Evolutionary conservation across 23 tunicate genomes (phyloP), one percentile per base, ranked within the genome.

Genomic region (Diplosoma virens): DNA sequence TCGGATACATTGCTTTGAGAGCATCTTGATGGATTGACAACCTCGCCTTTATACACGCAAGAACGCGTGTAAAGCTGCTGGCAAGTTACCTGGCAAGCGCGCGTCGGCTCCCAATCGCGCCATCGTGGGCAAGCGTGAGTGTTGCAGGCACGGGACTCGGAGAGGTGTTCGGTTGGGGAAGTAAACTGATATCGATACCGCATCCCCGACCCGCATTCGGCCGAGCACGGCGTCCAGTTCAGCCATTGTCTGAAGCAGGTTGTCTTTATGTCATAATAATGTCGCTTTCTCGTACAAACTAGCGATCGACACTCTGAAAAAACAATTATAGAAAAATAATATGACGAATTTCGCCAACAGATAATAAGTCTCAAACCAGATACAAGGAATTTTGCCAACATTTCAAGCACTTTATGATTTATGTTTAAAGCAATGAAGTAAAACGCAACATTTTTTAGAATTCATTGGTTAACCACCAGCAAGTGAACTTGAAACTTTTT

Each of bases 101-200:
- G 16, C 16, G 21, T 21, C 4, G 66, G 65, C 14, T 20, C 21
- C 87, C 87, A 83, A 20, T 52, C 47, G 1, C 67, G 37, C 87
- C 87, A 83, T 22, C 29, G 0, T 16, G 81, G 81, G 47, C 87
- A 83, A 1, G 81, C 54, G 1, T 73, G 81, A 2, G 75, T 32
- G 66, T 83, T 74, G 33, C 87, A 83, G 6, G 75, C 22, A 20
- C 47, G 11, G 27, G 47, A 63, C 18, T 6, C 18, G 2, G 14
- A 9, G 30, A 18, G 2, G 21, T 2, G 1, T 1, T 20, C 2
- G 1, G 11, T 18, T 17, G 30, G 5, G 20, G 14, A 7, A 17
- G n/a, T 47, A 41, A 73, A 63, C 33, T 47, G 65, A 47, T 36
- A 65, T 17, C 84, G 55, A 20, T 32, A 21, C 3, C 27, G 27